Evolutionary conservation across 2,113 vertebrate species (phyloP).

Genomic region (Leptocoma aspasia): DNA sequence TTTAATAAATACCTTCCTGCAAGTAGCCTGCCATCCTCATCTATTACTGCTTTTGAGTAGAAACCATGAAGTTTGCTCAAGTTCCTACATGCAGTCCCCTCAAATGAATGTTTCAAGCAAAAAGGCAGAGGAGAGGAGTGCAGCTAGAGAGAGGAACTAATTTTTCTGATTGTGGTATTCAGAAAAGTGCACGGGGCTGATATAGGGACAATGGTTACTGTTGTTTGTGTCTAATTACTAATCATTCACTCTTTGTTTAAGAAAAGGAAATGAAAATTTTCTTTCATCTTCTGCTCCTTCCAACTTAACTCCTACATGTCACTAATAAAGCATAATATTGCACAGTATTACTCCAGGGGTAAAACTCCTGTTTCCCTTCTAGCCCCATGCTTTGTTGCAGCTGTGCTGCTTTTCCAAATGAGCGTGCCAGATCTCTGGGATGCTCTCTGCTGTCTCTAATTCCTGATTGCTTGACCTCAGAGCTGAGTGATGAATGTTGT

Average conservation of each 20-base stretch:
- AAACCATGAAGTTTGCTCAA: background rate
- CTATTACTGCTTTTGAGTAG: background rate
- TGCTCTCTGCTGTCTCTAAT: background rate
- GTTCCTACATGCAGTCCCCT: background rate
- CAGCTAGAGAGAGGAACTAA: background rate
- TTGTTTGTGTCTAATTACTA: background rate
- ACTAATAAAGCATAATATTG: background rate
- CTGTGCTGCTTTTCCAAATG: background rate
- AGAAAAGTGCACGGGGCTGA: background rate
- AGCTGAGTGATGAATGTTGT: background rate
- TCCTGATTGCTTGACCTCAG: background rate
- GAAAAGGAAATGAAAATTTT: background rate
- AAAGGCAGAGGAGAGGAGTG: background rate
- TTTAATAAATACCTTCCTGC: background rate
- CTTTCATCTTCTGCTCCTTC: background rate
- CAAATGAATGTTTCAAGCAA: background rate
- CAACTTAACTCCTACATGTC: background rate
- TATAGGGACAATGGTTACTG: background rate
- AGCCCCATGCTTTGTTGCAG: background rate
- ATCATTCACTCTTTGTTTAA: background rate
- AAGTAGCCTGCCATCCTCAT: background rate
- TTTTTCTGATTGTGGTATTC: background rate
- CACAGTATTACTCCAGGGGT: background rate
- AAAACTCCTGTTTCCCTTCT: background rate
- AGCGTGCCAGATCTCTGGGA: background rate